These are phyloP conservation scores for Echinarachnius parma DNA, from an alignment of 53 echinoderm and acorn worm genomes.

Conservation along the genomic window DNA sequence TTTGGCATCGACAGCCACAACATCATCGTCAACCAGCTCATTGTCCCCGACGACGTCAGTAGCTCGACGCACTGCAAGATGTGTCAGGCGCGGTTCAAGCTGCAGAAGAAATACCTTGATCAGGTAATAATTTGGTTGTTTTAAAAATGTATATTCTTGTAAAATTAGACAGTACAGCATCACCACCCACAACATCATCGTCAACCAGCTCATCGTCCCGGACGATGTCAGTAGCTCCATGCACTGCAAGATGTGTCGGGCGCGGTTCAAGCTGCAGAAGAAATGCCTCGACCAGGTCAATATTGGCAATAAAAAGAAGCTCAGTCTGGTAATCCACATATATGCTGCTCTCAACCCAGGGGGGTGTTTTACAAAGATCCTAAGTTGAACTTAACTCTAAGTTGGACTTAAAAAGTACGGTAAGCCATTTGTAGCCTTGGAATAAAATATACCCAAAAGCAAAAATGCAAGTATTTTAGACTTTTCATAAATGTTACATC, in stretches of 20 bases:
- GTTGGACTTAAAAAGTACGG: too few relatives aligned
- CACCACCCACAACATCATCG: conserved; percentile 90
- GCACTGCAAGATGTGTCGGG: conserved; percentile 72
- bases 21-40: conserved; percentile 83
- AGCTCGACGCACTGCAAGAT: conserved; percentile 58
- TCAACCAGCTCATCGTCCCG: conserved; percentile 66
- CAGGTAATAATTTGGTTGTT: conserved; percentile 73
- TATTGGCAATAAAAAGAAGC: too few relatives aligned
- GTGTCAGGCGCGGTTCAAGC: conserved; percentile 70
- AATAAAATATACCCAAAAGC: too few relatives aligned
- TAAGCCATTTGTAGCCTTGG: too few relatives aligned
- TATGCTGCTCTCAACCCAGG: too few relatives aligned
- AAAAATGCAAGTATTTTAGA: too few relatives aligned
- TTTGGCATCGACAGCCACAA: conserved; percentile 92
- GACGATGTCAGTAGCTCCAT: conserved; percentile 25
- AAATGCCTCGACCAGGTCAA: conserved; percentile 92
- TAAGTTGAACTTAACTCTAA: too few relatives aligned
- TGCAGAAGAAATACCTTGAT: conserved; percentile 89
- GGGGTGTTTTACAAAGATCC: too few relatives aligned
- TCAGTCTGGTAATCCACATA: too few relatives aligned
- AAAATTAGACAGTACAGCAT: conserved; percentile 87
- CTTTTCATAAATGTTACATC: too few relatives aligned
- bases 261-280: conserved; percentile 76
- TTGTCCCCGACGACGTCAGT: conserved; percentile 35
- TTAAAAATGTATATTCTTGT: too few relatives aligned